Conservation (phyloP, 2,888 invertebrate genomes). For the Melangyna quadrimaculata region DNA sequence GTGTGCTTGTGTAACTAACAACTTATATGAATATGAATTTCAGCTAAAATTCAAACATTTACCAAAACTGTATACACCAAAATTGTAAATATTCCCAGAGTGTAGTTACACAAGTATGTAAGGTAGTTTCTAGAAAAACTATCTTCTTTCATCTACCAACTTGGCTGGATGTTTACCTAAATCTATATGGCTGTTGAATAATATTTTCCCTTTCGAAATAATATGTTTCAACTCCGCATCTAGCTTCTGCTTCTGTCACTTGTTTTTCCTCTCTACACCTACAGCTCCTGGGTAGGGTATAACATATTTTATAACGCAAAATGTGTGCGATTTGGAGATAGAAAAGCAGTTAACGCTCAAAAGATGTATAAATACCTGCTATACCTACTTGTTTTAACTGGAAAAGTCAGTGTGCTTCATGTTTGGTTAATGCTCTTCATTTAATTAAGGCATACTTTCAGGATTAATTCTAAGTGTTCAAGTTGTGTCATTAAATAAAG, state of each 20-base stretch:
- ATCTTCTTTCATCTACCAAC: not conserved
- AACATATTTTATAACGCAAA: not conserved
- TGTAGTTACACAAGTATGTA: not conserved
- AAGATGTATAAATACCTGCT: slow-evolving; percentile 15
- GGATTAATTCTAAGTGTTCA: not conserved
- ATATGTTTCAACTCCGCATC: not conserved
- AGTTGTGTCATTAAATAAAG: not conserved
- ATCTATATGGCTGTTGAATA: slow-evolving; percentile 45
- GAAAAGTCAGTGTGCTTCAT: slow-evolving; percentile 10
- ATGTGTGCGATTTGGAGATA: slow-evolving; percentile 5
- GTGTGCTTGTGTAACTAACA: slow-evolving; percentile 1
- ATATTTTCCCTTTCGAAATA: slow-evolving; percentile 15
- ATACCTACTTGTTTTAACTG: slow-evolving; percentile 1
- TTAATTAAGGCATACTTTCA: not conserved
- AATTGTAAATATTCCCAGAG: slow-evolving; percentile 42
- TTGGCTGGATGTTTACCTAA: slow-evolving; percentile 32
- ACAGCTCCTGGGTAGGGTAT: not conserved
- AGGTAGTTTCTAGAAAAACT: not conserved
- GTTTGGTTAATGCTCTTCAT: not conserved
- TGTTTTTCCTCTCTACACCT: not conserved
- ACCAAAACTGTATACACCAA: not conserved
- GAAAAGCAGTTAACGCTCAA: slow-evolving; percentile 56
- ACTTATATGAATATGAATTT: slow-evolving; percentile 32
- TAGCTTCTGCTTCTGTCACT: not conserved
- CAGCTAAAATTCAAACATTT: slow-evolving; percentile 17